Conservation (phyloP, 1,140 invertebrate genomes). For the Drosophila auraria region DNA sequence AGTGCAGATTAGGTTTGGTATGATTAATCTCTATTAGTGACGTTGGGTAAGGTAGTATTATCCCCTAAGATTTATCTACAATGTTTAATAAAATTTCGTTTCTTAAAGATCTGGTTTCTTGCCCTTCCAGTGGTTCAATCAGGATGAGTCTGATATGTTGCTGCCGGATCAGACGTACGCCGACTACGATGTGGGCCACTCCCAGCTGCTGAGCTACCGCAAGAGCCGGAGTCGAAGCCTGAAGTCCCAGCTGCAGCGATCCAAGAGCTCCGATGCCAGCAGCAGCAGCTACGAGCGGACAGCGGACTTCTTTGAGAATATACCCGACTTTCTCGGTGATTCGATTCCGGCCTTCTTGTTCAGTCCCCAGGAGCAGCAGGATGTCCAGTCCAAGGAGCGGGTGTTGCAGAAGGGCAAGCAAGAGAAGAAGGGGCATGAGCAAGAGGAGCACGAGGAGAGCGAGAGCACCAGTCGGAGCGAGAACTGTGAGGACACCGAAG, state of each 20-base stretch:
- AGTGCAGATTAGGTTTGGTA: background rate
- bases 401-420: background rate
- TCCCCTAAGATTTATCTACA: no score
- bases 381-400: conserved; percentile 3
- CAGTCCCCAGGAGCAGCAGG: conserved; percentile 29
- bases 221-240: conserved; percentile 45
- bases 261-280: conserved; percentile 53
- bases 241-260: conserved; percentile 31
- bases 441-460: conserved; percentile 21
- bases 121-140: conserved; percentile 42
- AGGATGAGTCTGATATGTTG: conserved; percentile 86
- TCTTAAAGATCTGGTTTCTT: background rate
- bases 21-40: no score
- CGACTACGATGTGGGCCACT: conserved; percentile 66
- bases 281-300: conserved; percentile 69
- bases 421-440: background rate
- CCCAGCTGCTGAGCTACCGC: conserved; percentile 60
- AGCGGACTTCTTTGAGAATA: conserved; percentile 80
- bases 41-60: no score
- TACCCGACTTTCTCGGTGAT: conserved; percentile 75
- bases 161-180: conserved; percentile 89
- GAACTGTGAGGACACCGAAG: conserved; percentile 69
- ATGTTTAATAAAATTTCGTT: no score
- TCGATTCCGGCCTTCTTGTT: conserved; percentile 65
- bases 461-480: conserved; percentile 52